A percentile compares a stretch with the other conserved stretches of the same genome.
phyloP scores from a whole-genome alignment of 2,888 invertebrate species.

The Xestia c-nigrum region DNA sequence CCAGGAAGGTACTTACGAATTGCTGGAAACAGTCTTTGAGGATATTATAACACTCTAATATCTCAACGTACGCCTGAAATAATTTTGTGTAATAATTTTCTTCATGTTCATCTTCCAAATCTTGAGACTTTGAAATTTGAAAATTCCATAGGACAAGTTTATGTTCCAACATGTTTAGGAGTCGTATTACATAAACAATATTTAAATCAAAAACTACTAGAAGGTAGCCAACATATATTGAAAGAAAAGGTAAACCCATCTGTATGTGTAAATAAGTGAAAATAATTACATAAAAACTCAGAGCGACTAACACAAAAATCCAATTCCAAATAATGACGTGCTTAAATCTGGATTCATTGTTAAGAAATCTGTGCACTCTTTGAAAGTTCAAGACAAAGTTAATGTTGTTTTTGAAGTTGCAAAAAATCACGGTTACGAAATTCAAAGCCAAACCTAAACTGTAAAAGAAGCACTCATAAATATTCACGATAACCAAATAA shows the following conservation, averaged over 20 bases:
- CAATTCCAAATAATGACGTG: conserved; percentile 24
- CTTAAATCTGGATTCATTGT: conserved; percentile 11
- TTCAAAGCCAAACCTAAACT: conserved; percentile 4
- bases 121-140: background rate
- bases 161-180: conserved; percentile 24
- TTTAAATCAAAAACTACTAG: conserved; percentile 29
- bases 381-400: conserved; percentile 25
- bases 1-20: conserved; percentile 25
- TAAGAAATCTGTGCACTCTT: conserved; percentile 32
- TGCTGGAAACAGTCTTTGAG: conserved; percentile 31
- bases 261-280: background rate
- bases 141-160: conserved; percentile 39
- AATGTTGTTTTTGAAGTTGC: background rate
- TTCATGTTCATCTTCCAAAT: background rate
- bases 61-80: conserved; percentile 34
- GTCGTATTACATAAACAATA: conserved; percentile 18
- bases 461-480: background rate
- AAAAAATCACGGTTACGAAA: background rate
- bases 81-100: background rate
- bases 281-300: background rate
- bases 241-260: background rate
- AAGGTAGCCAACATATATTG: background rate
- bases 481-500: background rate
- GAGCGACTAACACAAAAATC: conserved; percentile 3
- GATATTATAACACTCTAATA: conserved; percentile 34